phyloP scores from a whole-genome alignment of 2,797 vertebrate species.

The Cossypha caffra region DNA sequence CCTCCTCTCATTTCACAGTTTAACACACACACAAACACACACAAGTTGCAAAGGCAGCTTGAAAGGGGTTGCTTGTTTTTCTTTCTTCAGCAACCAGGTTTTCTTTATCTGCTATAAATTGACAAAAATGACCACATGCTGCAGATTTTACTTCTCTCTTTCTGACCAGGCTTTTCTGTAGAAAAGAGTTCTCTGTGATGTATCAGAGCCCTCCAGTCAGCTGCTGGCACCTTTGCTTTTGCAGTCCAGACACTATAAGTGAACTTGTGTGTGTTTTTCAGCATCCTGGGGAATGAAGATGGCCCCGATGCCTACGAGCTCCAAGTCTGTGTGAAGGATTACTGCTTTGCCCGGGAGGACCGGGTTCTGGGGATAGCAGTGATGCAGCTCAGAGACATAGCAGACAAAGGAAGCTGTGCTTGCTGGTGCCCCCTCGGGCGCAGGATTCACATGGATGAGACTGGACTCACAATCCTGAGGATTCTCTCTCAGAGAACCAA shows the following conservation, averaged over 20 bases:
- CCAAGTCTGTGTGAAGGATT: constrained; percentile 96
- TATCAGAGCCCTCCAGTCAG: not conserved
- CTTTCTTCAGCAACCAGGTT: not conserved
- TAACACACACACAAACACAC: not conserved
- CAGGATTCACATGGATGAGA: constrained; percentile 93
- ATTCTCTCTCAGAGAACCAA: constrained; percentile 96
- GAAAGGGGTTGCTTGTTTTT: not conserved
- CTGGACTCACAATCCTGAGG: constrained; percentile 91
- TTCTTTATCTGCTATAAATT: not conserved
- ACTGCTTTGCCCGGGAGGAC: constrained; percentile 97
- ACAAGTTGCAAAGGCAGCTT: not conserved
- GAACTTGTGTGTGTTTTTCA: constrained; percentile 57
- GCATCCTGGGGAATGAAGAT: constrained; percentile 92
- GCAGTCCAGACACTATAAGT: not conserved
- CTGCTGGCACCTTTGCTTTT: not conserved
- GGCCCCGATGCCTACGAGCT: constrained; percentile 94
- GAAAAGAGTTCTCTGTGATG: not conserved
- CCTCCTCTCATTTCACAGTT: not conserved
- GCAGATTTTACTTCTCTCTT: not conserved
- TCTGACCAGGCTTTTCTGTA: not conserved
- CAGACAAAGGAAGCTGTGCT: constrained; percentile 89
- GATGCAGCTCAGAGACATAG: constrained; percentile 89
- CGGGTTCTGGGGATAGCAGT: constrained; percentile 89
- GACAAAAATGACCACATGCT: not conserved
- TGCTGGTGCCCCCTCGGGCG: constrained; percentile 94